Conservation (phyloP, 1,140 invertebrate genomes). For the Bombus haemorrhoidalis region DNA sequence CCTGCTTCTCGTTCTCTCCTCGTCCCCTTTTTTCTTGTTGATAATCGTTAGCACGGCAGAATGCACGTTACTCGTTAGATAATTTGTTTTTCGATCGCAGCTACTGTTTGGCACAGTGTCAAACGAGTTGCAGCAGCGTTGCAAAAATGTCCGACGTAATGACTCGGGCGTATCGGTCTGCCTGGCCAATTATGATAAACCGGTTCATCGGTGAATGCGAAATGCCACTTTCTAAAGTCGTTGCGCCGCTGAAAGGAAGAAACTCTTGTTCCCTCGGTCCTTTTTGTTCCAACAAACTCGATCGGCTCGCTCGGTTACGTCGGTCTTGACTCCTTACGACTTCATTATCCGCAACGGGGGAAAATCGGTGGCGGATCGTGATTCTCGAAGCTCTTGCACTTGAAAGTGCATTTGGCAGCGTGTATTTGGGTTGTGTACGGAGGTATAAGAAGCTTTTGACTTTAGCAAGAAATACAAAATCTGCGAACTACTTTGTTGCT, state of each 20-base stretch:
- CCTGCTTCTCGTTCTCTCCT: not conserved
- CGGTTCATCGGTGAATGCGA: constrained; percentile 62
- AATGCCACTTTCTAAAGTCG: constrained; percentile 55
- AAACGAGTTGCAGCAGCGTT: constrained; percentile 39
- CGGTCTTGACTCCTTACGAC: constrained; percentile 13
- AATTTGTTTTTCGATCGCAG: not conserved
- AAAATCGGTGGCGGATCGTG: not conserved
- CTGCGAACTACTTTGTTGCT: no score
- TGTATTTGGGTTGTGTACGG: no score
- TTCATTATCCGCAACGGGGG: not conserved
- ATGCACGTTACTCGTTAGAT: not conserved
- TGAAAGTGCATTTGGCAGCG: not conserved
- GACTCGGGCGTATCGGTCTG: constrained; percentile 46
- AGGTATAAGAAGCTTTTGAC: no score
- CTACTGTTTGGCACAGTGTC: constrained; percentile 1
- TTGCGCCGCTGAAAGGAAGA: constrained; percentile 23
- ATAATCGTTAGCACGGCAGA: not conserved
- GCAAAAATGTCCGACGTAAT: constrained; percentile 48
- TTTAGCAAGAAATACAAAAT: no score
- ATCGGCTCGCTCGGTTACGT: constrained; percentile 24
- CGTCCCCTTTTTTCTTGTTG: no score
- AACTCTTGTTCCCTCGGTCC: constrained; percentile 21
- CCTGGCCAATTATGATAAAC: constrained; percentile 55
- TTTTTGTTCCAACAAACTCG: constrained; percentile 23
- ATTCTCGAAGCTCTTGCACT: not conserved